Conservation (phyloP, 2,888 invertebrate species). For the Alsophila aescularia region DNA sequence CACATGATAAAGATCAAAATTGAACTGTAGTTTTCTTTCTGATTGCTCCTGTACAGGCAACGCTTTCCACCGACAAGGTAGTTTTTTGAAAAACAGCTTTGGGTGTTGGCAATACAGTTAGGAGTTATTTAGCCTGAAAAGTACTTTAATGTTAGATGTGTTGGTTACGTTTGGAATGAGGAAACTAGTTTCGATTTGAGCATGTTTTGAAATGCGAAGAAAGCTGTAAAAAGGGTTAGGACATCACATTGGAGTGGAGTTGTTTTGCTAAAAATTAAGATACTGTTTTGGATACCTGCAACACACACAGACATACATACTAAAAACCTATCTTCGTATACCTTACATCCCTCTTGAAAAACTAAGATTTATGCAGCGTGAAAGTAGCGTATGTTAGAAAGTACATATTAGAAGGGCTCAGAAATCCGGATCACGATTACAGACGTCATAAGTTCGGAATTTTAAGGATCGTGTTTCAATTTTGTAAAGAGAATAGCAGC, state of each 20-base stretch:
- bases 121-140: slow-evolving; percentile 1
- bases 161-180: slow-evolving; percentile 37
- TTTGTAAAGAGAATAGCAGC: too few relatives aligned
- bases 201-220: slow-evolving; percentile 25
- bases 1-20: slow-evolving; percentile 30
- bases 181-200: slow-evolving; percentile 36
- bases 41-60: slow-evolving; percentile 6
- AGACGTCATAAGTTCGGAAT: too few relatives aligned
- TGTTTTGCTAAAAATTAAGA: background rate
- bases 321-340: too few relatives aligned
- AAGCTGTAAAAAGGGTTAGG: slow-evolving; percentile 28
- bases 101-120: slow-evolving; percentile 1
- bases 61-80: background rate
- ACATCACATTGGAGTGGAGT: slow-evolving; percentile 11
- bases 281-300: too few relatives aligned
- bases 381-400: too few relatives aligned
- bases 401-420: too few relatives aligned
- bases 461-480: too few relatives aligned
- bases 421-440: too few relatives aligned
- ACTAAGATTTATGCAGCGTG: too few relatives aligned
- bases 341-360: too few relatives aligned
- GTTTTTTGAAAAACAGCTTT: slow-evolving; percentile 6
- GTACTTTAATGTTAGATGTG: slow-evolving; percentile 20
- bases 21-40: background rate
- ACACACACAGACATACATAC: too few relatives aligned